Base-by-base conservation (phyloP, 2,113 vertebrate species). In the Apodemus sylvaticus region DNA sequence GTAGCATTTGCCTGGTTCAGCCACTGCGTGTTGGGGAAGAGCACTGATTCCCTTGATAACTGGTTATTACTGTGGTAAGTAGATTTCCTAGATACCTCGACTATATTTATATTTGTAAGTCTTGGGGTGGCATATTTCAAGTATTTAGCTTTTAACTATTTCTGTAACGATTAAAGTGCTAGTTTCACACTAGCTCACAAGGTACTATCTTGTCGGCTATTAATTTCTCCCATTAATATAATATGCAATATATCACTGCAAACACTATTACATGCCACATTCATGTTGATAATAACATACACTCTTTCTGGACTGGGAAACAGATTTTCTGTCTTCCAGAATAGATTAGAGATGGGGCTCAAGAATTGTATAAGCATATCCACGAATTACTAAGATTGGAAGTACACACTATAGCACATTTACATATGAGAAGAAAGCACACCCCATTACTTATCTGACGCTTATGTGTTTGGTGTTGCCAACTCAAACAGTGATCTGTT, bases 371-470 rank as follows among this genome's bases (percentile, higher is more conserved):
- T 36, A 89, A 93, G 70, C 62, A 42, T 36, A 91, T 79, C 74
- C 83, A 31, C 4, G 16, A 90, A 66, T 86, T 81, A 22, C 58
- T 93, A 76, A 93, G 74, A 82, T 89, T 42, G 45, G 64, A 60
- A 10, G 17, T 82, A 3, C 36, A 90, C 17, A 51, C 76, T 94
- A 78, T 34, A 45, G 31, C 45, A 68, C 17, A 64, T 70, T 42
- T 94, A 70, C 20, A 81, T 64, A 53, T 96, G 93, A 39, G 45
- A n/a, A 86, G 26, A 64, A 93, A 93, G 51, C 34, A 53, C 26
- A 24, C 26, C 12, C 78, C 58, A 11, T 95, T 87, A 68, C 86
- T 83, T 77, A 83, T 86, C 93, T 90, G 78, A 64, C 79, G 76
- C 53, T 68, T 87, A 8, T 71, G 26, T 68, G 42, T 81, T 86